Percentiles rank a stretch among this genome's conserved stretches.
Conservation (phyloP, 2,888 invertebrate species). For the Torymus tubicola region DNA sequence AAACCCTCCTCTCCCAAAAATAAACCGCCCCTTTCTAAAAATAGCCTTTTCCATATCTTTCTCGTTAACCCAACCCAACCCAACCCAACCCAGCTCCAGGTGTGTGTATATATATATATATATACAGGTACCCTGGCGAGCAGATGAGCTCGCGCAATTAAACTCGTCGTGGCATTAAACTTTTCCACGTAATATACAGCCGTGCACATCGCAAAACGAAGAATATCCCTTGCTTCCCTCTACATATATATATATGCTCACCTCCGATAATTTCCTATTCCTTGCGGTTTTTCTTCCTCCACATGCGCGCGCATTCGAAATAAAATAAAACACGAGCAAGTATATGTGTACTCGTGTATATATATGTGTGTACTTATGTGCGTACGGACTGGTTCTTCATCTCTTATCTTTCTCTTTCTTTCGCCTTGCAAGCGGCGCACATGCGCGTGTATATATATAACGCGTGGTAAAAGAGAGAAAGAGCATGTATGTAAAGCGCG, state of each 20-base stretch:
- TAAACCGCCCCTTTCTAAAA: no score
- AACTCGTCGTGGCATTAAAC: constrained; percentile 21
- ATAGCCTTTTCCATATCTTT: no score
- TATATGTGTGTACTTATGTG: background rate
- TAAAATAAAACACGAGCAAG: background rate
- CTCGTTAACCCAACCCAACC: no score
- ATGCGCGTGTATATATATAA: background rate
- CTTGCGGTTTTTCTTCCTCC: constrained; percentile 16
- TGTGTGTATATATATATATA: no score
- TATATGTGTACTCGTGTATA: background rate
- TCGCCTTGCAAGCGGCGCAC: no score
- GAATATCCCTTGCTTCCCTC: background rate
- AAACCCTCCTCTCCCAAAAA: no score
- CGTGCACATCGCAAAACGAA: background rate
- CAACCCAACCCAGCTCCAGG: no score
- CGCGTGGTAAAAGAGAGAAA: no score
- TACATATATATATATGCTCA: background rate
- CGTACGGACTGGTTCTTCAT: constrained; percentile 18
- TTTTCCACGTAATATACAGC: constrained; percentile 11
- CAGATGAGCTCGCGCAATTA: no score
- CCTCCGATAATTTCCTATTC: constrained; percentile 29
- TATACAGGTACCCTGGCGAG: no score
- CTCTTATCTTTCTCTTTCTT: background rate
- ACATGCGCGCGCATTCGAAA: background rate
- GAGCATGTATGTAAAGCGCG: background rate